phyloP scores from a whole-genome alignment of 1,140 invertebrate genomes.

The Drosophila yakuba region DNA sequence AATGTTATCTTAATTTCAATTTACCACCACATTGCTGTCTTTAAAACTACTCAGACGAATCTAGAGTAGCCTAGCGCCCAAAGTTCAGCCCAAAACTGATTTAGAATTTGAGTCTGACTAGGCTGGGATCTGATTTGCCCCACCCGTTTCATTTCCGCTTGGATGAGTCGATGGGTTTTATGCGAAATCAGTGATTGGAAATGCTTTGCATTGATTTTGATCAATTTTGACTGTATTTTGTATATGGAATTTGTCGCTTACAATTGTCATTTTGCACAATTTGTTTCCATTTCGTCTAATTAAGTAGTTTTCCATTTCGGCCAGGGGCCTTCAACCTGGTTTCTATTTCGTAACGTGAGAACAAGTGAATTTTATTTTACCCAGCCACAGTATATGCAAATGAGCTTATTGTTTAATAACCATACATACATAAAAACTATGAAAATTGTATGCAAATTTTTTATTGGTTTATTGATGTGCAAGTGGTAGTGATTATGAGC shows the following conservation, averaged over 20 bases:
- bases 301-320: slow-evolving; percentile 74
- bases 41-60: not conserved
- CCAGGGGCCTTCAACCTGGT: slow-evolving; percentile 48
- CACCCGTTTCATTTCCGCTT: slow-evolving; percentile 67
- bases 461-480: slow-evolving; percentile 49
- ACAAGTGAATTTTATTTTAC: slow-evolving; percentile 19
- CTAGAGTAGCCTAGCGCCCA: slow-evolving; percentile 13
- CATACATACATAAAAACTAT: slow-evolving; percentile 30
- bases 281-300: slow-evolving; percentile 64
- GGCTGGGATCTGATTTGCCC: slow-evolving; percentile 22
- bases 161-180: slow-evolving; percentile 51
- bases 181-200: slow-evolving; percentile 80
- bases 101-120: slow-evolving; percentile 35
- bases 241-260: slow-evolving; percentile 60
- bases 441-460: slow-evolving; percentile 70
- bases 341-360: slow-evolving; percentile 69
- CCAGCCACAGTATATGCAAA: slow-evolving; percentile 63
- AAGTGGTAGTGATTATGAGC: slow-evolving; percentile 21
- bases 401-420: slow-evolving; percentile 68
- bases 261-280: slow-evolving; percentile 64
- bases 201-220: slow-evolving; percentile 71
- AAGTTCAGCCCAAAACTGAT: slow-evolving; percentile 45
- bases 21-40: no score
- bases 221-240: slow-evolving; percentile 71
- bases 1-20: no score